These are phyloP conservation scores for Boloria selene DNA, from an alignment of 2,888 invertebrate genomes.

Conservation along the genomic window DNA sequence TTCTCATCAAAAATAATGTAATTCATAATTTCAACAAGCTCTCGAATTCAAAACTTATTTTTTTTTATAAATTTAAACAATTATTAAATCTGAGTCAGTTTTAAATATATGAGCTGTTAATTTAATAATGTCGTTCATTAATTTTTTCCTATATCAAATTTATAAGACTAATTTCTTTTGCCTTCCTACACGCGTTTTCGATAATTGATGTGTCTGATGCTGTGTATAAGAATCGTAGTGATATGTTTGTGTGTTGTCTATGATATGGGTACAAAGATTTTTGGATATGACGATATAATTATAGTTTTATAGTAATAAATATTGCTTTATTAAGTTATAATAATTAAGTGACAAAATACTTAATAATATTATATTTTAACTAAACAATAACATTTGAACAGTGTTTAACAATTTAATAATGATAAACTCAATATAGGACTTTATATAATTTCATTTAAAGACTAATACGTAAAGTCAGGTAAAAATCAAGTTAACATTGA, in stretches of 20 bases:
- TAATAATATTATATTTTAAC: too few species aligned
- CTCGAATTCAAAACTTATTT: slow-evolving; percentile 2
- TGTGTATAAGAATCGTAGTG: slow-evolving; percentile 2
- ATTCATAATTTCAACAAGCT: slow-evolving; percentile 1
- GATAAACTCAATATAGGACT: not conserved
- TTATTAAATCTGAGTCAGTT: slow-evolving; percentile 28
- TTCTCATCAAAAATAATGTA: too few species aligned
- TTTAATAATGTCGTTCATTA: slow-evolving; percentile 39
- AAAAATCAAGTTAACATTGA: slow-evolving; percentile 20
- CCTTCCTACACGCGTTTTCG: slow-evolving; percentile 31
- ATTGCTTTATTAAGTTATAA: too few species aligned
- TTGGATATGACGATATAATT: too few species aligned
- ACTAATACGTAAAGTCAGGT: slow-evolving; percentile 17
- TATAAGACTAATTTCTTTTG: slow-evolving; percentile 34
- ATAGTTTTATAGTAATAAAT: too few species aligned
- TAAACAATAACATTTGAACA: too few species aligned
- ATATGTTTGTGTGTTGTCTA: slow-evolving; percentile 12
- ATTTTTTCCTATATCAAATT: slow-evolving; percentile 31
- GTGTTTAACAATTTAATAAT: too few species aligned
- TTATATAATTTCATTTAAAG: not conserved
- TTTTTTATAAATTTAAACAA: slow-evolving; percentile 18
- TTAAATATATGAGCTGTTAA: slow-evolving; percentile 35
- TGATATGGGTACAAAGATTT: not conserved
- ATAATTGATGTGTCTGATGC: slow-evolving; percentile 26
- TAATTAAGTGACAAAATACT: too few species aligned